Evolutionary conservation across 2,113 vertebrate genomes (phyloP).

Genomic region (Antechinus stuartii): DNA sequence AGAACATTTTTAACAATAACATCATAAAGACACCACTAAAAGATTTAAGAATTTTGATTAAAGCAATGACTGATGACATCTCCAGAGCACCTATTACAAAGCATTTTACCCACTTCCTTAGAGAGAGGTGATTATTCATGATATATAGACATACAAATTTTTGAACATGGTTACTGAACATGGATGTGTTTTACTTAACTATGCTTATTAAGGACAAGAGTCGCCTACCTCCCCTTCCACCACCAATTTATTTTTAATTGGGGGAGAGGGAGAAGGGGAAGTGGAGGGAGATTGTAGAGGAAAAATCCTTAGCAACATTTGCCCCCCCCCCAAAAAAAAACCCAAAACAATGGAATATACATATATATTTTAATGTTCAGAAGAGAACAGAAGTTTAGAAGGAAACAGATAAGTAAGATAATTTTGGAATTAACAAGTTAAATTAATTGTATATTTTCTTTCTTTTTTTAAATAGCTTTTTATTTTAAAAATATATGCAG

Average conservation of each 20-base stretch:
- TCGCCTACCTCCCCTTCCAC: no score
- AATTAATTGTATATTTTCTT: not conserved
- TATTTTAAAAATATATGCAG: no score
- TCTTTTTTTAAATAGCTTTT: no score
- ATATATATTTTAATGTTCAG: not conserved
- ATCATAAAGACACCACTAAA: not conserved
- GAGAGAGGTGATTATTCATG: no score
- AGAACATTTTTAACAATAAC: not conserved
- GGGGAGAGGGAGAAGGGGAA: not conserved
- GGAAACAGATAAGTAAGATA: not conserved
- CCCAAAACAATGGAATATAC: not conserved
- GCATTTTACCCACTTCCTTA: not conserved
- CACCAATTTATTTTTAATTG: no score
- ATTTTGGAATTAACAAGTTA: not conserved
- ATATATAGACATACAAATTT: not conserved
- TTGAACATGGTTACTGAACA: not conserved
- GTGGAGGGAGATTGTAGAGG: not conserved
- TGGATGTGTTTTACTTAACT: no score
- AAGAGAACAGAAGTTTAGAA: not conserved
- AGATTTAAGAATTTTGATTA: not conserved
- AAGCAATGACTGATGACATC: not conserved
- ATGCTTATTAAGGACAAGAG: no score
- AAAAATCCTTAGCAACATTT: not conserved
- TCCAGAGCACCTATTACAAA: not conserved
- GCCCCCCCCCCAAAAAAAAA: not conserved